Evolutionary conservation across 2,797 vertebrate species (phyloP).

Genomic region (Ispidina lecontei): DNA sequence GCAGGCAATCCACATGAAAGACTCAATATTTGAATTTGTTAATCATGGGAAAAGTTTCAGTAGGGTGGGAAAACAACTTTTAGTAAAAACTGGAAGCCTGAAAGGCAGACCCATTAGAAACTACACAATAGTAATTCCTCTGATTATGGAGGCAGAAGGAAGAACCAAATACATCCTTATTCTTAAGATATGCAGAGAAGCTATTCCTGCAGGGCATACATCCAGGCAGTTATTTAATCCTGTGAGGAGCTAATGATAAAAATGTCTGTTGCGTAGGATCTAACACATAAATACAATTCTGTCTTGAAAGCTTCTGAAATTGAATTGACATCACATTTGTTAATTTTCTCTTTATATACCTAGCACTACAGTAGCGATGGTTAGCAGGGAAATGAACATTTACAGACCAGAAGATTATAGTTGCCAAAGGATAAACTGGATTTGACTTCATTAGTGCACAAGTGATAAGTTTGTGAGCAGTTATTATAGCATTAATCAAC

Average conservation of each 20-base stretch:
- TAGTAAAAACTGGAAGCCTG: background rate
- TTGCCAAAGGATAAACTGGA: conserved; percentile 81
- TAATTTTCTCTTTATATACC: conserved; percentile 55
- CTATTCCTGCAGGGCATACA: conserved; percentile 46
- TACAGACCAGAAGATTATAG: conserved; percentile 75
- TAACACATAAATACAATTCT: conserved; percentile 24
- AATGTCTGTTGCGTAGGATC: conserved; percentile 48
- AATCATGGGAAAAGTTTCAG: conserved; percentile 36
- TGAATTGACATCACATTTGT: conserved; percentile 30
- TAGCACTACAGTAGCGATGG: conserved; percentile 28
- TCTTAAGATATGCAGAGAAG: conserved; percentile 43
- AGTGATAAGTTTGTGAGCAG: conserved; percentile 84
- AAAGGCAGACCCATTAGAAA: conserved; percentile 26
- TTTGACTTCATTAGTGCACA: conserved; percentile 86
- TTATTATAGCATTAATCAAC: conserved; percentile 87
- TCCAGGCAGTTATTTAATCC: conserved; percentile 47
- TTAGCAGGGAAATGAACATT: conserved; percentile 65
- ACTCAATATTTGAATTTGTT: conserved; percentile 27
- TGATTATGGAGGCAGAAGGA: conserved; percentile 35
- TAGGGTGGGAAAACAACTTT: conserved; percentile 31
- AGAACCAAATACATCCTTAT: conserved; percentile 18
- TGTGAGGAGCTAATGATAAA: conserved; percentile 19
- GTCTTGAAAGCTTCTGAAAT: conserved; percentile 42
- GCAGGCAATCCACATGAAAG: conserved; percentile 40
- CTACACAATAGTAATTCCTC: conserved; percentile 36